phyloP scores from a whole-genome alignment of 2,113 vertebrate genomes.

The Lophochroa leadbeateri region DNA sequence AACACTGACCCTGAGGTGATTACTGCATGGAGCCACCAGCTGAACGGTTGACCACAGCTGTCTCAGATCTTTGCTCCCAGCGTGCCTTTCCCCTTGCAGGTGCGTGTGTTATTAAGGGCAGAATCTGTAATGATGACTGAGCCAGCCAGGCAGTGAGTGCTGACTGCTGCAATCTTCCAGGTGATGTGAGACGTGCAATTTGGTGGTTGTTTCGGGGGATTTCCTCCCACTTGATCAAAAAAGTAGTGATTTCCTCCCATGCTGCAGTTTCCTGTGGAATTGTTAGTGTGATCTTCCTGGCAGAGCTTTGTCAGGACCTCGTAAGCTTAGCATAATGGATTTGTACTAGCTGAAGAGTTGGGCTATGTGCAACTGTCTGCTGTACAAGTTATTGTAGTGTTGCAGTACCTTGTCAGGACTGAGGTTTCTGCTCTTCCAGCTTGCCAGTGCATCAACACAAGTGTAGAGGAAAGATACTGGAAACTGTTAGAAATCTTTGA shows the following conservation, averaged over 20 bases:
- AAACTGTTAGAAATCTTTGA: not conserved
- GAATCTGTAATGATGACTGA: not conserved
- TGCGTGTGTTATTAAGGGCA: not conserved
- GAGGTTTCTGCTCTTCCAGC: not conserved
- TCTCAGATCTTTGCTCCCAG: not conserved
- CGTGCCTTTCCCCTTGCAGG: not conserved
- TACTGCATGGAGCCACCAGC: not conserved
- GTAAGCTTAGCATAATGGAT: fast-evolving
- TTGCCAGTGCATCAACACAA: fast-evolving
- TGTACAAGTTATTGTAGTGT: not conserved
- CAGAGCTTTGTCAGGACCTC: fast-evolving
- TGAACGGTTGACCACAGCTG: not conserved
- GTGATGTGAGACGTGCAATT: not conserved
- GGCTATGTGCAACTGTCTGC: fast-evolving
- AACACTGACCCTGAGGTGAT: not conserved
- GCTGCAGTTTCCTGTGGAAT: not conserved
- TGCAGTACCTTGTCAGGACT: not conserved
- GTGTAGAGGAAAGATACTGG: not conserved
- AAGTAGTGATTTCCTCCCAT: not conserved
- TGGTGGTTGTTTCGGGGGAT: not conserved
- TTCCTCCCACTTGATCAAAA: not conserved
- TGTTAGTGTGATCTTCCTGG: fast-evolving
- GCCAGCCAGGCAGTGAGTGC: not conserved
- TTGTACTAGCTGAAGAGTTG: not conserved
- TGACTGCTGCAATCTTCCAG: not conserved